Conservation (phyloP, 1,140 invertebrate species). For the Melipona quadrifasciata region DNA sequence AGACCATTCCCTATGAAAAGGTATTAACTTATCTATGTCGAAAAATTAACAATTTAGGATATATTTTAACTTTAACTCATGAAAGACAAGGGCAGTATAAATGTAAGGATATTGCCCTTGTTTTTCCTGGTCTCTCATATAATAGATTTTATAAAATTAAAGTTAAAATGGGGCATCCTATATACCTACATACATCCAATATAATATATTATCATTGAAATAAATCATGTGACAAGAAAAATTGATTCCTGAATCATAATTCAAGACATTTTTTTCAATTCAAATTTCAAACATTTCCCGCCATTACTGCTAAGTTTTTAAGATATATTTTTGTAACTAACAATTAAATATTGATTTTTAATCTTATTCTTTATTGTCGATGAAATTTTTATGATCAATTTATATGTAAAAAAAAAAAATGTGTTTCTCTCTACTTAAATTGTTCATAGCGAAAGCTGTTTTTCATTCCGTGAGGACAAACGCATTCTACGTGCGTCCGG, state of each 20-base stretch:
- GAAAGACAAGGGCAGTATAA: too few species aligned
- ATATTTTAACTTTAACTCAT: too few species aligned
- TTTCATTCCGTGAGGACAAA: conserved; percentile 51
- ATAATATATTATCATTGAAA: background rate
- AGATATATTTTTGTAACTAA: background rate
- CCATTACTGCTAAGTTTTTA: background rate
- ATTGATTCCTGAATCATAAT: too few species aligned
- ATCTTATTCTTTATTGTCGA: background rate
- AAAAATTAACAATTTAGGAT: too few species aligned
- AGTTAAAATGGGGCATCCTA: too few species aligned
- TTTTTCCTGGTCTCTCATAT: too few species aligned
- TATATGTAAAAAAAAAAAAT: background rate
- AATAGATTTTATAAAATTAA: too few species aligned
- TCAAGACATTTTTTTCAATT: background rate
- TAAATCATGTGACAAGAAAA: background rate
- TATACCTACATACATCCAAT: background rate
- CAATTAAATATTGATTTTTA: background rate
- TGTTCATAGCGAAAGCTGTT: conserved; percentile 49
- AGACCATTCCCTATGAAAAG: too few species aligned
- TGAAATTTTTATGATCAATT: too few species aligned
- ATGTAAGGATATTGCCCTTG: too few species aligned
- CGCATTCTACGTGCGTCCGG: conserved; percentile 70
- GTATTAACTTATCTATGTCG: too few species aligned
- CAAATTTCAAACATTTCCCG: background rate
- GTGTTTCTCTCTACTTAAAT: background rate